Conservation (phyloP, 1,140 invertebrate genomes). For the Drosophila insularis region DNA sequence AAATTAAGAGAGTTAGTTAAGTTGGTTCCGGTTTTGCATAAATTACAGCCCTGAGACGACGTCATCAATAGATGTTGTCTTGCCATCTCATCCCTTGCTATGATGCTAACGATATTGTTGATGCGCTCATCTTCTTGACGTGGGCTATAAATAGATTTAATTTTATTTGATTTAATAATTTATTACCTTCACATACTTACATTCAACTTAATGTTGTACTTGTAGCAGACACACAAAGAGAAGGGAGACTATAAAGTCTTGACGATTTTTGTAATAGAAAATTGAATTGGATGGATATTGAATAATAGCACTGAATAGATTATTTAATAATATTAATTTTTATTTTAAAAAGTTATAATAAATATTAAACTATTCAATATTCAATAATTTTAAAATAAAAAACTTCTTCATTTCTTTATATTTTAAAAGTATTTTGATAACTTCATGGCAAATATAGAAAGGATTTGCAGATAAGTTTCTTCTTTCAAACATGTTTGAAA, state of each 20-base stretch:
- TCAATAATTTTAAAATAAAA: too few species aligned
- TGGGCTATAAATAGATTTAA: conserved; percentile 60
- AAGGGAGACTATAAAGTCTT: conserved; percentile 24
- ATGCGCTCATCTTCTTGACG: conserved; percentile 59
- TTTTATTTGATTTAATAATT: conserved; percentile 56
- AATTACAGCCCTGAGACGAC: conserved; percentile 21
- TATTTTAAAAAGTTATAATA: too few species aligned
- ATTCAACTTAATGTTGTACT: conserved; percentile 47
- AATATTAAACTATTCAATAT: too few species aligned
- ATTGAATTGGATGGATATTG: not conserved
- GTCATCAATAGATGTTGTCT: conserved; percentile 40
- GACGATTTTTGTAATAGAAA: not conserved
- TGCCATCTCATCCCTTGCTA: conserved; percentile 2
- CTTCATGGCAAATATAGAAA: too few species aligned
- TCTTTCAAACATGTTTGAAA: too few species aligned
- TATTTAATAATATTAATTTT: too few species aligned
- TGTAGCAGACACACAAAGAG: conserved; percentile 12
- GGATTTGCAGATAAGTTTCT: too few species aligned
- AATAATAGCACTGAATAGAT: too few species aligned
- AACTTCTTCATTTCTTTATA: too few species aligned
- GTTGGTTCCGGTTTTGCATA: conserved; percentile 61
- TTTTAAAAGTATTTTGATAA: too few species aligned
- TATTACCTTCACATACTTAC: conserved; percentile 55
- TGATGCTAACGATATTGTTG: conserved; percentile 21
- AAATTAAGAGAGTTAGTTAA: not conserved